These are phyloP conservation scores for Jacana jacana DNA, from an alignment of 2,113 vertebrate genomes.

Conservation along the genomic window DNA sequence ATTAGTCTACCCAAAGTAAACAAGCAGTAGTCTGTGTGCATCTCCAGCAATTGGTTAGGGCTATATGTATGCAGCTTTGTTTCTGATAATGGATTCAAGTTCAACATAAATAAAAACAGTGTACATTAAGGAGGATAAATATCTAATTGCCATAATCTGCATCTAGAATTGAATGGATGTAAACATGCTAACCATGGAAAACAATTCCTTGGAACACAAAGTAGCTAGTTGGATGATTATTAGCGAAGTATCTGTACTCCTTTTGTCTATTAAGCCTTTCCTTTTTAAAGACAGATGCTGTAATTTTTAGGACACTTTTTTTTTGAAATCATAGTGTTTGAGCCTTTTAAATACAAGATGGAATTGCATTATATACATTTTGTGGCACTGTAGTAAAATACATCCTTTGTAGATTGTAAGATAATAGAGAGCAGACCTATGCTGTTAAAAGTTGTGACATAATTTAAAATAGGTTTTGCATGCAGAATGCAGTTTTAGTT, in stretches of 20 bases:
- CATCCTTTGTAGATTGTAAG: background rate
- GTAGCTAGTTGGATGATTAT: background rate
- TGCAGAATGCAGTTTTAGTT: background rate
- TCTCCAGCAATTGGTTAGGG: constrained; percentile 51
- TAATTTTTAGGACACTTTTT: background rate
- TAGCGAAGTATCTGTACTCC: background rate
- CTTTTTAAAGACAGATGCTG: background rate
- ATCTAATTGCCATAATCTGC: constrained; percentile 71
- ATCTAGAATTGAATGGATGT: constrained; percentile 18
- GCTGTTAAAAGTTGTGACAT: background rate
- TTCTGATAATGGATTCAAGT: constrained; percentile 74
- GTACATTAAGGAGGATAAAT: constrained; percentile 70
- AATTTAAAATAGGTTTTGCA: background rate
- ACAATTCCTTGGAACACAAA: background rate
- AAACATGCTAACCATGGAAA: constrained; percentile 33
- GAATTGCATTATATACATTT: background rate
- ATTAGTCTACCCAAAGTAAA: constrained; percentile 65
- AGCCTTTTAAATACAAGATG: background rate
- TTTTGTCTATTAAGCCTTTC: background rate
- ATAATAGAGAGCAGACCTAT: background rate
- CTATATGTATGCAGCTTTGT: constrained; percentile 71
- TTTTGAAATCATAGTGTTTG: background rate
- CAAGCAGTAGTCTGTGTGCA: constrained; percentile 66
- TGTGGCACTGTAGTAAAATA: background rate
- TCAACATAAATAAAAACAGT: constrained; percentile 72